Conservation (phyloP, 1,140 invertebrate species). For the Papilio polyxenes region DNA sequence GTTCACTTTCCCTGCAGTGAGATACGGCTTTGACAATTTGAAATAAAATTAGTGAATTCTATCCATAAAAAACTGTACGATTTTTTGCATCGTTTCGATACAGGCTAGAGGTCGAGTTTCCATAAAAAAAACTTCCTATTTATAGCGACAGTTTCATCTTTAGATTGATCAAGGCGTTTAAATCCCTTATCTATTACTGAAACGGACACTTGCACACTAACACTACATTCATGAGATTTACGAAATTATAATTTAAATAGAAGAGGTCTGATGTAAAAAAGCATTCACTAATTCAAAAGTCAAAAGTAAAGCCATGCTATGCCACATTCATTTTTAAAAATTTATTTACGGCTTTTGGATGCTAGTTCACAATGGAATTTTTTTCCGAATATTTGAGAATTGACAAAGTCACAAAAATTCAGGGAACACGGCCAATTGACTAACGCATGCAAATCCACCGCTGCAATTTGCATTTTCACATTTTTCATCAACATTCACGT, state of each 20-base stretch:
- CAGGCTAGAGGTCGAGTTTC: too few species aligned
- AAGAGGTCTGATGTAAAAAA: background rate
- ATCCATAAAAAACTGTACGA: background rate
- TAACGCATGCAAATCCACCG: conserved; percentile 20
- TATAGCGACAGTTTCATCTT: too few species aligned
- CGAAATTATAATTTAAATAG: too few species aligned
- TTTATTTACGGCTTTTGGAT: background rate
- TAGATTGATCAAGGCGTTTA: too few species aligned
- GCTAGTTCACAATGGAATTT: background rate
- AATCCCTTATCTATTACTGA: too few species aligned
- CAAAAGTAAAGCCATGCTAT: background rate
- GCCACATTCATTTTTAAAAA: background rate
- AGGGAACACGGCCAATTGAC: conserved; percentile 5
- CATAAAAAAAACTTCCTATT: too few species aligned
- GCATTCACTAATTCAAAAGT: background rate
- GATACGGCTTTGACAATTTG: background rate
- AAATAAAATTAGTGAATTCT: background rate
- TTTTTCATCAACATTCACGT: conserved; percentile 24
- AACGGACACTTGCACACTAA: too few species aligned
- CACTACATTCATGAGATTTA: too few species aligned
- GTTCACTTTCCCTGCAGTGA: background rate
- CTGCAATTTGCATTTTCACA: conserved; percentile 16
- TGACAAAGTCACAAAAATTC: conserved; percentile 12
- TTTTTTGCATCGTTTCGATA: background rate
- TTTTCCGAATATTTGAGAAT: conserved; percentile 11